A percentile compares a stretch with the other conserved stretches of the same genome.
phyloP scores from a whole-genome alignment of 2,113 vertebrate genomes.

The Synodontis membranacea region DNA sequence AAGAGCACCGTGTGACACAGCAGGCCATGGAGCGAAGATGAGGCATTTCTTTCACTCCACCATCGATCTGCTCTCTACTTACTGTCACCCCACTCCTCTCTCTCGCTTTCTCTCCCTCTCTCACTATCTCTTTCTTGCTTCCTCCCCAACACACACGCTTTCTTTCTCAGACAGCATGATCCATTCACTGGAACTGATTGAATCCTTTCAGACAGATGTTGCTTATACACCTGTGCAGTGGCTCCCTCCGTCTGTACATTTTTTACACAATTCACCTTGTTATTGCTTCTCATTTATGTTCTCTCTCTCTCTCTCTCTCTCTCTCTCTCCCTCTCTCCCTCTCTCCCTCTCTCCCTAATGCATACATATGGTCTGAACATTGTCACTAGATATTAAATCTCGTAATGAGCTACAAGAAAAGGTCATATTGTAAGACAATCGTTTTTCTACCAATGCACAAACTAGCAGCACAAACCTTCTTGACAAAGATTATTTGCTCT shows the following conservation, averaged over 20 bases:
- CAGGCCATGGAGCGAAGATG: constrained; percentile 64
- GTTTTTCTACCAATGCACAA: neutral
- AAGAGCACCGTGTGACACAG: constrained; percentile 67
- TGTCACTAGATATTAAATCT: constrained; percentile 25
- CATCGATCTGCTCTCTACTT: constrained; percentile 73
- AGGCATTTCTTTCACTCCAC: constrained; percentile 67
- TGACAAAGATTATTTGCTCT: constrained; percentile 1
- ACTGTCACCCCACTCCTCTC: constrained; percentile 60
- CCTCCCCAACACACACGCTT: constrained; percentile 5
- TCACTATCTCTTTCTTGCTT: constrained; percentile 10
- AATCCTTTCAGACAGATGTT: constrained; percentile 49
- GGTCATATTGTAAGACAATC: neutral
- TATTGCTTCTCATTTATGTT: neutral
- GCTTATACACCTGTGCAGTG: constrained; percentile 42
- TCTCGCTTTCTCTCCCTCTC: constrained; percentile 17
- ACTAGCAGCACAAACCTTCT: neutral
- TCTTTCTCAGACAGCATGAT: constrained; percentile 40
- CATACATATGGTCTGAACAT: neutral
- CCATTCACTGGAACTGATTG: constrained; percentile 52
- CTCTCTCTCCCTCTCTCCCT: neutral
- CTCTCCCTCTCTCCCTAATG: neutral
- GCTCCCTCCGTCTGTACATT: constrained; percentile 12
- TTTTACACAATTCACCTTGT: neutral
- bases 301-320: constrained; percentile 6
- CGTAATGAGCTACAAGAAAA: neutral